Evolutionary conservation across 2,797 vertebrate genomes (phyloP), one percentile per base, ranked within the genome.

Genomic region (Pygocentrus nattereri): DNA sequence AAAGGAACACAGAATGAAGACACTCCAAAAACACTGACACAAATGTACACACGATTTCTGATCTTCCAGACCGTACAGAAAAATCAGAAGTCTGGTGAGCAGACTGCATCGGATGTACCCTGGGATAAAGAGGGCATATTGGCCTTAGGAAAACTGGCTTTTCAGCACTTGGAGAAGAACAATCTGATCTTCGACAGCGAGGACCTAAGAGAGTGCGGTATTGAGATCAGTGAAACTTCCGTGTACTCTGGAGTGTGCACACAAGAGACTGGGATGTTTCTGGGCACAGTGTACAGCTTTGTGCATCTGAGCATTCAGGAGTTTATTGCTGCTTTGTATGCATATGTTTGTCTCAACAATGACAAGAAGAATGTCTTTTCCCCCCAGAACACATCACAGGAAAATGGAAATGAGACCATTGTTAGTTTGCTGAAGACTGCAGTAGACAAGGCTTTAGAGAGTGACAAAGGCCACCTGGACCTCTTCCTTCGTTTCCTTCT

Each of bases 241-340:
- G 16, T 59, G 16, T 81, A 61, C 3, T 81, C 79, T 19, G 21
- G 73, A 27, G 58, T 81, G 62, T 81, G 79, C 31, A 81, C 73
- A 11, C 79, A 81, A 16, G 64, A 81, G 34, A 69, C 0, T 0
- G 73, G 72, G 0, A 27, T 69, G 8, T 56, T 70, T 41, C 54
- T 70, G 23, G 79, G 79, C 7, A 69, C 62, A 4, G 44, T 23
- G 0, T 81, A 49, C 41, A 68, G 54, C 54, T 81, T 81, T 76
- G 62, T 81, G 23, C 79, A 81, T 31, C 18, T 81, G 54, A 81
- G 79, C 16, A 69, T 81, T 81, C 79, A 76, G 11, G 74, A 76
- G 58, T 76, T 76, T 21, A 47, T 64, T 4, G 58, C 74, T 21
- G 41, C 58, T 3, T 65, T 81, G 23, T 81, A 76, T 76, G 73